Percentiles rank a stretch among this genome's conserved stretches.
These are phyloP conservation scores for Osmoderma eremita DNA, from an alignment of 2,888 invertebrate species.

Conservation along the genomic window DNA sequence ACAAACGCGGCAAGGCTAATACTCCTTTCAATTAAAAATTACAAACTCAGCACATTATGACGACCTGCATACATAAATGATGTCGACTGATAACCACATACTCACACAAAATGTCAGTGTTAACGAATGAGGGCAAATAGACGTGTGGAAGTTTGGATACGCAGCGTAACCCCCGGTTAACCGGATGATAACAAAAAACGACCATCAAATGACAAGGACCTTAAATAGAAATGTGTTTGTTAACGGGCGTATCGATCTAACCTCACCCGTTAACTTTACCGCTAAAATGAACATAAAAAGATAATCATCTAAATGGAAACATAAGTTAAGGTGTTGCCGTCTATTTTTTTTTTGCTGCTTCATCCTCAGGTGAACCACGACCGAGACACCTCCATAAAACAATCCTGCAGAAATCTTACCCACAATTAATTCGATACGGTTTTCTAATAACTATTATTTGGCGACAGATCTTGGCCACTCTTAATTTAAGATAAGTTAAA, in stretches of 20 bases:
- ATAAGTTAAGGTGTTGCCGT: conserved; percentile 3
- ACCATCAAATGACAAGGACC: conserved; percentile 16
- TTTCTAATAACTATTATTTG: no score
- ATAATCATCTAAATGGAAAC: conserved; percentile 23
- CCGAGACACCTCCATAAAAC: no score
- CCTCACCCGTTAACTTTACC: conserved; percentile 11
- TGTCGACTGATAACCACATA: neutral
- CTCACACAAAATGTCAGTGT: neutral
- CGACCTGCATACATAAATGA: neutral
- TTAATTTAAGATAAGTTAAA: no score
- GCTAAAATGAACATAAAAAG: conserved; percentile 29
- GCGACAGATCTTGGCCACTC: no score
- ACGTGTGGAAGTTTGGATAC: neutral
- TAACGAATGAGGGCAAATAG: neutral
- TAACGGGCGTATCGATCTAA: conserved; percentile 22
- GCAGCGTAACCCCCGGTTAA: conserved; percentile 9
- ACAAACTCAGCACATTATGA: neutral
- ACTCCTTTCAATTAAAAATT: conserved; percentile 14
- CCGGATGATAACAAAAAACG: conserved; percentile 16
- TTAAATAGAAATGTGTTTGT: conserved; percentile 19
- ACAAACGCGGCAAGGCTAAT: neutral
- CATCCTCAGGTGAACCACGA: no score
- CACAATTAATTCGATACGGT: no score
- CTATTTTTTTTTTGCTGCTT: conserved; percentile 1
- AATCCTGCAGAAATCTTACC: no score